Evolutionary conservation across 1,140 invertebrate genomes (phyloP).

Genomic region (Artemia franciscana): DNA sequence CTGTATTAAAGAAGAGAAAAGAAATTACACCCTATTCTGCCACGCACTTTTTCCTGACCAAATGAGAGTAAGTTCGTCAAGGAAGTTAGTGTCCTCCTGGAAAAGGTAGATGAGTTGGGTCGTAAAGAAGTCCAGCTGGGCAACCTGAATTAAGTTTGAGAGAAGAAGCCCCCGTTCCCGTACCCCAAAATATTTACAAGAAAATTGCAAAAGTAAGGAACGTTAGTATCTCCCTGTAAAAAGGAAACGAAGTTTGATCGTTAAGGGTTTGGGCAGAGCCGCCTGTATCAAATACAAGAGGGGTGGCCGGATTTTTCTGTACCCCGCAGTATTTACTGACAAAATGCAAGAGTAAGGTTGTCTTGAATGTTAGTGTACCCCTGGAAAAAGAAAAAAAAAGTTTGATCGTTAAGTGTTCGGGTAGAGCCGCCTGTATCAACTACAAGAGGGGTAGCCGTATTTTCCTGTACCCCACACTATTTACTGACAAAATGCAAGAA

Average conservation of each 20-base stretch:
- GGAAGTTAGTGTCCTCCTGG: background rate
- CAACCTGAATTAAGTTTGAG: background rate
- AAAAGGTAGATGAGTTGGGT: background rate
- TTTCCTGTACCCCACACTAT: conserved; percentile 11
- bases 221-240: conserved; percentile 5
- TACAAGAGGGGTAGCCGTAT: no score
- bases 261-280: no score
- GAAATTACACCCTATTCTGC: no score
- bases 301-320: no score
- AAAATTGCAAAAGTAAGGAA: conserved; percentile 12
- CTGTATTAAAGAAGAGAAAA: background rate
- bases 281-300: no score
- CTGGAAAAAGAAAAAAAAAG: background rate
- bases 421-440: no score
- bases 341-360: conserved; percentile 12
- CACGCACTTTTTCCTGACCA: background rate
- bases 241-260: background rate
- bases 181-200: conserved; percentile 10
- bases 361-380: conserved; percentile 11
- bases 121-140: background rate
- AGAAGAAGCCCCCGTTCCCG: no score
- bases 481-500: conserved; percentile 12
- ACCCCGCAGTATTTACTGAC: conserved; percentile 11
- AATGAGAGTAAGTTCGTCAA: background rate
- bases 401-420: background rate